phyloP scores from a whole-genome alignment of 2,888 invertebrate species.

The Caenorhabditis drosophilae region DNA sequence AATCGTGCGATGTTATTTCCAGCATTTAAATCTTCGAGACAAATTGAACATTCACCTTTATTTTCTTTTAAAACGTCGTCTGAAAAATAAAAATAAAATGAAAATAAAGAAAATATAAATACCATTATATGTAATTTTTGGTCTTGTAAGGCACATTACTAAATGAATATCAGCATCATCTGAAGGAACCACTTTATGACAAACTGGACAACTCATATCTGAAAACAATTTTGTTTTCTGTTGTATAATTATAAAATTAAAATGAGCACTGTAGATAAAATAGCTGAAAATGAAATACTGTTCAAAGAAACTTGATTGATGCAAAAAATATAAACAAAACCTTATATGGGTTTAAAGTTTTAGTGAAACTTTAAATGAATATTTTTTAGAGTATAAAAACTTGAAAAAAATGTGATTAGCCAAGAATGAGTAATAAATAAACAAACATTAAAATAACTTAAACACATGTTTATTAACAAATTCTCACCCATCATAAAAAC shows the following conservation, averaged over 20 bases:
- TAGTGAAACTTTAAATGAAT: too few species aligned
- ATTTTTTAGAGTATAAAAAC: too few species aligned
- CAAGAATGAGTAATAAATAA: too few species aligned
- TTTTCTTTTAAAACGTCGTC: conserved; percentile 94
- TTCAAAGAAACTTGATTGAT: too few species aligned
- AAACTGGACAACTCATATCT: conserved; percentile 99
- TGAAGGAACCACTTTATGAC: conserved; percentile 95
- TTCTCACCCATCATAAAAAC: conserved; percentile 47
- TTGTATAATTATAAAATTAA: not conserved
- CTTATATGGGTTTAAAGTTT: too few species aligned
- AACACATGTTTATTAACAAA: not conserved
- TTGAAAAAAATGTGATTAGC: too few species aligned
- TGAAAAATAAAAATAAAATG: conserved; percentile 73
- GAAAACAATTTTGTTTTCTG: conserved; percentile 1
- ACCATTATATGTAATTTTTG: conserved; percentile 98
- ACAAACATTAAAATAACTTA: not conserved
- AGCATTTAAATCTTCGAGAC: conserved; percentile 91
- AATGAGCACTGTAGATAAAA: too few species aligned
- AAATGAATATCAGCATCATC: conserved; percentile 99
- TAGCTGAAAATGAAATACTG: too few species aligned
- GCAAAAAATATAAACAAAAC: too few species aligned
- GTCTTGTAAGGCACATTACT: conserved; percentile 99
- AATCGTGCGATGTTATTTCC: conserved; percentile 97
- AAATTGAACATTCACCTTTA: conserved; percentile 98
- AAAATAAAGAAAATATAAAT: conserved; percentile 69